Conservation (phyloP, 2,797 vertebrate genomes). For the Sebastes iracundus region DNA sequence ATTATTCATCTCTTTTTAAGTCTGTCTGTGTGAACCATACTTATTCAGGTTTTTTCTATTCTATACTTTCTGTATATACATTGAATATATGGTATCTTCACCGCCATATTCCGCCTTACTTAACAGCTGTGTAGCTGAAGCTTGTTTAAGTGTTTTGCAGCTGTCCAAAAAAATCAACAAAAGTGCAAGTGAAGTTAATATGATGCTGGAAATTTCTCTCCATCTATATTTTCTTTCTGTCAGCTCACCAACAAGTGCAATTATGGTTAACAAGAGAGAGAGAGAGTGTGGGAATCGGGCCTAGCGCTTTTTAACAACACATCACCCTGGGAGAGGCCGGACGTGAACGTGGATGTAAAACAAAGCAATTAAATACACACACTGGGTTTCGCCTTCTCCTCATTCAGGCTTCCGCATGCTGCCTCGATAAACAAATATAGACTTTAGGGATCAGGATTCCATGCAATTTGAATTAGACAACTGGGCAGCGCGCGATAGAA, state of each 20-base stretch:
- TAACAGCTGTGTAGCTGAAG: constrained; percentile 76
- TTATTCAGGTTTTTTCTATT: constrained; percentile 70
- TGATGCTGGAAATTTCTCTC: constrained; percentile 53
- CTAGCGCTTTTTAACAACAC: constrained; percentile 79
- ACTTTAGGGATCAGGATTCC: constrained; percentile 72
- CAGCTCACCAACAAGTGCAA: constrained; percentile 81
- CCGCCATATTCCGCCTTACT: constrained; percentile 76
- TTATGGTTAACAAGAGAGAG: constrained; percentile 82
- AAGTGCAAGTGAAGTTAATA: constrained; percentile 67
- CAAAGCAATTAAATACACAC: constrained; percentile 84
- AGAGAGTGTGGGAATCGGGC: constrained; percentile 68
- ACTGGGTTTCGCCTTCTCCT: constrained; percentile 60
- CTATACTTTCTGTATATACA: constrained; percentile 54
- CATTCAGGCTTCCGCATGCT: constrained; percentile 55
- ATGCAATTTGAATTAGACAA: constrained; percentile 79
- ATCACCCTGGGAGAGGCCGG: constrained; percentile 78
- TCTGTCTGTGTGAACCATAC: constrained; percentile 84
- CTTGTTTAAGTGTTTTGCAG: constrained; percentile 57
- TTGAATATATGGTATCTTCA: constrained; percentile 20
- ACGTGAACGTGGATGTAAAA: constrained; percentile 82
- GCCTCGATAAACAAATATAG: constrained; percentile 80
- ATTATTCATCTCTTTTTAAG: constrained; percentile 92
- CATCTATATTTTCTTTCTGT: constrained; percentile 63
- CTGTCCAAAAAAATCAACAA: constrained; percentile 64
- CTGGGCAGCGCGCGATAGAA: constrained; percentile 51